Evolutionary conservation across 2,888 invertebrate species (phyloP).

Genomic region (Anaspis maculata): DNA sequence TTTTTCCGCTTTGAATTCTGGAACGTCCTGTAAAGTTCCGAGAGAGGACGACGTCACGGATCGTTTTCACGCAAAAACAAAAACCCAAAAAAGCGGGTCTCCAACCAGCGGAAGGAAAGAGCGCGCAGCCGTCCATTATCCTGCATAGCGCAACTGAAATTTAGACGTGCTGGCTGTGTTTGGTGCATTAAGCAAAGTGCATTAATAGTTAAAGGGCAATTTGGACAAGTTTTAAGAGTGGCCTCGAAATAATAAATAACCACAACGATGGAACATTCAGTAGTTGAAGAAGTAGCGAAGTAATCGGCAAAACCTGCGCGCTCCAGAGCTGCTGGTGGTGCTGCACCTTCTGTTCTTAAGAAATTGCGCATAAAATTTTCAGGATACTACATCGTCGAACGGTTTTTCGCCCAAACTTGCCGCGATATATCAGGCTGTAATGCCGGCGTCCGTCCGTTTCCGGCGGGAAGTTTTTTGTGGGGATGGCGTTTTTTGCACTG

Average conservation of each 20-base stretch:
- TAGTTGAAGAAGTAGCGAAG: conserved; percentile 13
- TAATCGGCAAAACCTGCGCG: conserved; percentile 17
- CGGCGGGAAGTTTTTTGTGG: conserved; percentile 16
- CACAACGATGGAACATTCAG: conserved; percentile 10
- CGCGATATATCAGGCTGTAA: conserved; percentile 20
- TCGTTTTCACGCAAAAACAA: too few species aligned
- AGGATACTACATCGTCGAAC: conserved; percentile 12
- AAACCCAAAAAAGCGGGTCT: too few species aligned
- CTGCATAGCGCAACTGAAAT: neutral
- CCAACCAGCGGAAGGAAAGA: neutral
- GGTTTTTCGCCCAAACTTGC: conserved; percentile 13
- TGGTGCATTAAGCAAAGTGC: conserved; percentile 8
- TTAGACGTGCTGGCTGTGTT: neutral
- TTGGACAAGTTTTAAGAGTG: conserved; percentile 9
- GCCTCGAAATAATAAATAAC: conserved; percentile 13
- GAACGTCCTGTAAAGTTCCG: too few species aligned
- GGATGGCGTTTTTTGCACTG: conserved; percentile 12
- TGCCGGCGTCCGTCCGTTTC: conserved; percentile 19
- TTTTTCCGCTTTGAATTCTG: too few species aligned
- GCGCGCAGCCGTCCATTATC: neutral
- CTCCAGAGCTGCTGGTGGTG: too few species aligned
- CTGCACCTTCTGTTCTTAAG: conserved; percentile 16
- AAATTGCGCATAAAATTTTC: conserved; percentile 16
- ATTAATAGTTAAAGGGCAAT: conserved; percentile 13
- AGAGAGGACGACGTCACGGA: too few species aligned